These are phyloP conservation scores for Hypena proboscidalis DNA, from an alignment of 2,888 invertebrate species.

Conservation along the genomic window DNA sequence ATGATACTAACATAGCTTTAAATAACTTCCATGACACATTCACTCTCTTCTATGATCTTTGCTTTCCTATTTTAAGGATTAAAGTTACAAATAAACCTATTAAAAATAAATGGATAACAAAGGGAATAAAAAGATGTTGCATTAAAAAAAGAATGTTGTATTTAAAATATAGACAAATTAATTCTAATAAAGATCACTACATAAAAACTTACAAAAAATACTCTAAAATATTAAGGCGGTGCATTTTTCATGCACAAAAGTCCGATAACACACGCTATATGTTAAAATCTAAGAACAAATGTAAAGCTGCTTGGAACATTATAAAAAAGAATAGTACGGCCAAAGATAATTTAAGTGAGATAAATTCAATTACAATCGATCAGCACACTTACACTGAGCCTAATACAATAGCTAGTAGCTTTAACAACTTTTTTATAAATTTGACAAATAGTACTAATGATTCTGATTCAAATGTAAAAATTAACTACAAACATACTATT, in stretches of 20 bases:
- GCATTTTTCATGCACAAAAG: not conserved
- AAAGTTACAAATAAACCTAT: not conserved
- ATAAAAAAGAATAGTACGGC: not conserved
- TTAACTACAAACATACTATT: too few species aligned
- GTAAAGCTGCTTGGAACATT: not conserved
- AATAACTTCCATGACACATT: not conserved
- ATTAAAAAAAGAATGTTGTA: too few species aligned
- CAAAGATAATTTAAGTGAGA: too few species aligned
- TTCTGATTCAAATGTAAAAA: too few species aligned
- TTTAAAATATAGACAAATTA: not conserved
- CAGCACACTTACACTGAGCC: too few species aligned
- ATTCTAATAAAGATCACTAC: not conserved
- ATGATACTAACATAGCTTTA: too few species aligned
- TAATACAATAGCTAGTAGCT: too few species aligned
- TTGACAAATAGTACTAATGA: too few species aligned
- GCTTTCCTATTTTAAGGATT: not conserved
- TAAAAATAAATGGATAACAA: conserved; percentile 1
- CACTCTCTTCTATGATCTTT: not conserved
- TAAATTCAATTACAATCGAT: too few species aligned
- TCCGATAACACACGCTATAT: too few species aligned
- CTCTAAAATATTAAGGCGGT: not conserved
- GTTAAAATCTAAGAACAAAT: too few species aligned
- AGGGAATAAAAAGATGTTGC: not conserved
- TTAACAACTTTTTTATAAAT: too few species aligned
- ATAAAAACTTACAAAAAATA: not conserved